Evolutionary conservation across 2,888 invertebrate species (phyloP), one percentile per base, ranked within the genome.

Genomic region (Dendrolimus houi): DNA sequence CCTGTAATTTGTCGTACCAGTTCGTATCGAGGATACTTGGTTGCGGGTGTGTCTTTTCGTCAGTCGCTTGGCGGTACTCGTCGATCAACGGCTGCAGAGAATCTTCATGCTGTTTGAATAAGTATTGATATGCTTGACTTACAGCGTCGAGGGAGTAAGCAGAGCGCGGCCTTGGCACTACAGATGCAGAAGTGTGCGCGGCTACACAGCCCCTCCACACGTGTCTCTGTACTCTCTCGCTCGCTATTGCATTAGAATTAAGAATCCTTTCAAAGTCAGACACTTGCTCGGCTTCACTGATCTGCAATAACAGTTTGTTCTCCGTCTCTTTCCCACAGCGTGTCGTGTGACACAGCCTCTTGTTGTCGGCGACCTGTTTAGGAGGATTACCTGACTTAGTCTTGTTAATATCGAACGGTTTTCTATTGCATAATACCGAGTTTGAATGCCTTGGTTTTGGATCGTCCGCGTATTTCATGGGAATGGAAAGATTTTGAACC

Each of bases 191-290:
- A 57, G 83, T 75, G 63, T 71, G 75, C 59, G 76, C 71, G 62
- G 75, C 72, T 61, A 70, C 71, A 68, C 78, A 77, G 58, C 83
- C 77, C 64, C 82, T 81, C 89, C 88, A 89, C 83, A 87, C 85
- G 75, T 85, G 84, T 42, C 79, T 74, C 62, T 75, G 79, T 64
- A 80, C 77, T 61, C 83, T 81, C 73, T 85, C 85, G 70, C 81
- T 83, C 85, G 83, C 85, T 86, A 89, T 87, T 81, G 91, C 87
- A 88, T 90, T 90, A 87, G 87, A 87, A 81, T 86, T 87, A 78
- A 93, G 92, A 92, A 93, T 92, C 92, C 92, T 91, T 85, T 92
- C 91, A 88, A 93, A 92, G 85, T 93, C 92, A 52, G 84, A 83
- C 78, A 92, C 90, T 91, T 92, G 86, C 67, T 91, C 83, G 92